phyloP scores from a whole-genome alignment of 1,140 invertebrate species.

The Fopius arisanus region DNA sequence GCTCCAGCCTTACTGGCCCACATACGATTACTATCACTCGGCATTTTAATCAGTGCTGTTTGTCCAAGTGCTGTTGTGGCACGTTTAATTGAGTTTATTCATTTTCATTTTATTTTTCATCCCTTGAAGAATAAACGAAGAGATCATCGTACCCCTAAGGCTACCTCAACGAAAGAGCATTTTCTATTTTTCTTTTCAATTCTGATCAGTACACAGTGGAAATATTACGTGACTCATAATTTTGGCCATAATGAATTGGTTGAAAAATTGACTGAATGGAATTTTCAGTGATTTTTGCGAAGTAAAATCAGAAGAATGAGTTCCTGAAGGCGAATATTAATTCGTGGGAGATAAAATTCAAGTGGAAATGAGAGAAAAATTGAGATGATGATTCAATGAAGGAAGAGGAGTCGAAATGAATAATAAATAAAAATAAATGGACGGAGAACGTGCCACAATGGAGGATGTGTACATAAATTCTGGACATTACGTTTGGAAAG shows the following conservation, averaged over 20 bases:
- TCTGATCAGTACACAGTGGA: too few relatives aligned
- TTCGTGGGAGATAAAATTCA: too few relatives aligned
- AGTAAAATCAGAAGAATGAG: not conserved
- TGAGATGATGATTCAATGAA: not conserved
- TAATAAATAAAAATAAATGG: too few relatives aligned
- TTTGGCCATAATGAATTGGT: too few relatives aligned
- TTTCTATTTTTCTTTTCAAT: not conserved
- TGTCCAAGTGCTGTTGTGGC: not conserved
- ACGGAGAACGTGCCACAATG: not conserved
- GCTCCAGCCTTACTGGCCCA: constrained; percentile 67
- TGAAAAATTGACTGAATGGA: too few relatives aligned
- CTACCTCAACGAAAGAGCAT: constrained; percentile 5
- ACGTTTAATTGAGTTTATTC: not conserved
- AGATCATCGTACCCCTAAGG: not conserved
- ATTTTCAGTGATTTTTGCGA: too few relatives aligned
- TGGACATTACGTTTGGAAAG: not conserved
- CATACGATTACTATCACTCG: constrained; percentile 64
- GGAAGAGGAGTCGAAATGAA: too few relatives aligned
- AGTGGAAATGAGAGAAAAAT: not conserved
- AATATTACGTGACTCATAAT: too few relatives aligned
- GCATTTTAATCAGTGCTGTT: constrained; percentile 52
- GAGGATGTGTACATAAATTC: not conserved
- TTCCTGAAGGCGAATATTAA: not conserved
- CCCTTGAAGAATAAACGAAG: not conserved
- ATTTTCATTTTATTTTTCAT: not conserved